These are phyloP conservation scores for Xylocopa sonorina DNA, from an alignment of 1,140 invertebrate genomes.

Conservation along the genomic window DNA sequence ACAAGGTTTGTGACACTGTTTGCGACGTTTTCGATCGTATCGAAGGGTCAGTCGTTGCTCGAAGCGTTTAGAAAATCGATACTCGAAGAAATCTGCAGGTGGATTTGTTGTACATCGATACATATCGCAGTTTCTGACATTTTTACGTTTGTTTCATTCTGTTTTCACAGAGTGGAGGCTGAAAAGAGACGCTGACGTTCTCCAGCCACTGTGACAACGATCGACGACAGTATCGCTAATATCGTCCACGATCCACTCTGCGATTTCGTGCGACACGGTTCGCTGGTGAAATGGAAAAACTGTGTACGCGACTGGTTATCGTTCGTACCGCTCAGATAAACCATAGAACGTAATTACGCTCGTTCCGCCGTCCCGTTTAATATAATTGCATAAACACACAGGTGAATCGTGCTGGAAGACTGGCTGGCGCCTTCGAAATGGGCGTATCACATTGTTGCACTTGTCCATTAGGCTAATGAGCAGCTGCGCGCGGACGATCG, in stretches of 20 bases:
- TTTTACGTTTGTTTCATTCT: conserved; percentile 30
- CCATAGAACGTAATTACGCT: background rate
- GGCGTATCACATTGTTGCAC: conserved; percentile 12
- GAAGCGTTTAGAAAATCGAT: too few relatives aligned
- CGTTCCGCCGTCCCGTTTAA: background rate
- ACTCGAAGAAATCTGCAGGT: too few relatives aligned
- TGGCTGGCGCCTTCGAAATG: background rate
- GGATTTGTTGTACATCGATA: too few relatives aligned
- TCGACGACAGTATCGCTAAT: conserved; percentile 46
- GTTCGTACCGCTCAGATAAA: background rate
- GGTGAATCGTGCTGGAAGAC: background rate
- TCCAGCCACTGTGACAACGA: conserved; percentile 56
- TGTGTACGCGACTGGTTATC: background rate
- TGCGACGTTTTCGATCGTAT: too few relatives aligned
- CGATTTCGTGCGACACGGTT: background rate
- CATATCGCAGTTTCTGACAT: conserved; percentile 49
- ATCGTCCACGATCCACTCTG: background rate
- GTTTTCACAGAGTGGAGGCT: background rate
- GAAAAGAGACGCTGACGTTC: conserved; percentile 44
- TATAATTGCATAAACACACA: conserved; percentile 12
- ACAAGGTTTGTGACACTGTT: too few relatives aligned
- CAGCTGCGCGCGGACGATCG: background rate
- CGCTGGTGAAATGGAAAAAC: background rate
- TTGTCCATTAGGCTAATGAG: conserved; percentile 49
- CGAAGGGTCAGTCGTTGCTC: too few relatives aligned